A percentile compares a stretch with the other conserved stretches of the same genome.
phyloP scores from a whole-genome alignment of 2,113 vertebrate species.

The Osmerus mordax region DNA sequence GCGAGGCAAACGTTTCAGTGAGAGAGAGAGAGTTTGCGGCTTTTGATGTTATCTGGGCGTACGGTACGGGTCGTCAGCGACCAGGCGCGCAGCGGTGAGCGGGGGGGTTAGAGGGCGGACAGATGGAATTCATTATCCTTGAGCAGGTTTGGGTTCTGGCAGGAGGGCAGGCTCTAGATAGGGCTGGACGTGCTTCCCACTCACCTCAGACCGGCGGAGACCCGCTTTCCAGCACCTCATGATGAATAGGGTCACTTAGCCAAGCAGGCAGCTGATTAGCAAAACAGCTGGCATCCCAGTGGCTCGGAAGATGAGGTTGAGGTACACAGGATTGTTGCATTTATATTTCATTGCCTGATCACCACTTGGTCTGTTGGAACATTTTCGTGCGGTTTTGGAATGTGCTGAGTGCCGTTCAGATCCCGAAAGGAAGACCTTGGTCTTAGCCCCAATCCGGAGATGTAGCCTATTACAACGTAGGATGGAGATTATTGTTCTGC shows the following conservation, averaged over 20 bases:
- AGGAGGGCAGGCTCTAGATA: constrained; percentile 56
- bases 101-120: constrained; percentile 49
- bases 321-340: neutral
- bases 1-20: too few species aligned
- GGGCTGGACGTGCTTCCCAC: constrained; percentile 35
- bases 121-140: constrained; percentile 63
- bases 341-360: too few species aligned
- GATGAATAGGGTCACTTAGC: constrained; percentile 63
- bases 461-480: too few species aligned
- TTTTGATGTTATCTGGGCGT: constrained; percentile 45
- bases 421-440: too few species aligned
- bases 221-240: constrained; percentile 51
- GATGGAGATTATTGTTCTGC: too few species aligned
- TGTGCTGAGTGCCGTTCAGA: too few species aligned
- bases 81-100: neutral
- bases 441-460: too few species aligned
- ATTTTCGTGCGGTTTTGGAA: too few species aligned
- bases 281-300: constrained; percentile 41
- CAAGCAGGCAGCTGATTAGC: constrained; percentile 44
- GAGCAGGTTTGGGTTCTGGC: constrained; percentile 34
- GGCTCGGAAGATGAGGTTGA: constrained; percentile 34
- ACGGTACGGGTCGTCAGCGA: neutral
- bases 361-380: too few species aligned
- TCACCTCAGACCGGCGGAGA: constrained; percentile 47
- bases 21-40: too few species aligned